These are phyloP conservation scores for Drosophila koepferae DNA, from an alignment of 2,888 invertebrate species.

Conservation along the genomic window DNA sequence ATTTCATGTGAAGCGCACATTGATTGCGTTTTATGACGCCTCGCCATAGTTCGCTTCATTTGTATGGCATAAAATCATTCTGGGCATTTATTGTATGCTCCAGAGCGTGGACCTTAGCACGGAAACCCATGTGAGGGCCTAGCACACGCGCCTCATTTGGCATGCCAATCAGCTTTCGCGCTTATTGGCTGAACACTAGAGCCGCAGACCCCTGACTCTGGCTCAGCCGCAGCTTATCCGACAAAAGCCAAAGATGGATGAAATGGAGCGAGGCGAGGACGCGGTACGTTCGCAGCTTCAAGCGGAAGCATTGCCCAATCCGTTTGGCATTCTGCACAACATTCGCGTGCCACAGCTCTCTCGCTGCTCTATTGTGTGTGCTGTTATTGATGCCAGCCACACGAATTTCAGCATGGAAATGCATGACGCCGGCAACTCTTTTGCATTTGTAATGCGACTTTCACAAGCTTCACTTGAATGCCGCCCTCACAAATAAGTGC, in stretches of 20 bases:
- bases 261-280: constrained; percentile 1
- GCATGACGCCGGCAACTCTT: constrained; percentile 55
- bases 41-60: constrained; percentile 6
- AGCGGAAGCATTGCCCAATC: constrained; percentile 59
- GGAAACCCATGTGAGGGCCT: constrained; percentile 23
- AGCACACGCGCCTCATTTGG: constrained; percentile 65
- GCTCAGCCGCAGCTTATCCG: constrained; percentile 15
- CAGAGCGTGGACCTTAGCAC: constrained; percentile 16
- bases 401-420: constrained; percentile 48
- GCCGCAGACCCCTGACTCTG: constrained; percentile 19
- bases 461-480: constrained; percentile 31
- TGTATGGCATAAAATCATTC: constrained; percentile 52
- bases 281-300: constrained; percentile 16
- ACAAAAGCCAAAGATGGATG: constrained; percentile 18
- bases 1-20: constrained; percentile 39
- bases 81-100: constrained; percentile 55
- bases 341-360: constrained; percentile 54
- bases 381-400: constrained; percentile 44
- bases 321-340: constrained; percentile 58
- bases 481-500: constrained; percentile 25
- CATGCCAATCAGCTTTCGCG: constrained; percentile 70
- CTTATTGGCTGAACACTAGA: constrained; percentile 56
- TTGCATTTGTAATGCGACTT: constrained; percentile 68
- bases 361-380: constrained; percentile 41
- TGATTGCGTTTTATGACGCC: constrained; percentile 34